These are phyloP conservation scores for Leptothorax acervorum DNA, from an alignment of 2,888 invertebrate genomes.

Conservation along the genomic window DNA sequence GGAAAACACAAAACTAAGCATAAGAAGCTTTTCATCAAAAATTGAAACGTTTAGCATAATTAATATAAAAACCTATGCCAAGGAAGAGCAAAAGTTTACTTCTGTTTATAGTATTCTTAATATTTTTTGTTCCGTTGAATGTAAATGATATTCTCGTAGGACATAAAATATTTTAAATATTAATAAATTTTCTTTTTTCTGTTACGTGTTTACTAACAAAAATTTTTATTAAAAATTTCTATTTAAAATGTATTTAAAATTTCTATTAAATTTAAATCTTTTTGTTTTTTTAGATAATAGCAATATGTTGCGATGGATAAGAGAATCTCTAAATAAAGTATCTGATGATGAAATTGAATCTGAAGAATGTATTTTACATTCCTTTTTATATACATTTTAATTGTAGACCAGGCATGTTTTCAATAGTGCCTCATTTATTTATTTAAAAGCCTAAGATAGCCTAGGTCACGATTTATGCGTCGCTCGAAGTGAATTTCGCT, in stretches of 20 bases:
- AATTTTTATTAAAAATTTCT: background rate
- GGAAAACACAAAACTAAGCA: background rate
- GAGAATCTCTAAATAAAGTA: background rate
- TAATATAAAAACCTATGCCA: background rate
- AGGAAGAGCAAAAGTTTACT: background rate
- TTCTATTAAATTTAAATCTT: background rate
- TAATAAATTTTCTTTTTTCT: background rate
- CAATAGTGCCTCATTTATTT: conserved; percentile 52
- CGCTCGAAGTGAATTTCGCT: conserved; percentile 65
- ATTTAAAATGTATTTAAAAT: background rate
- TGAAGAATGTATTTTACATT: conserved; percentile 41
- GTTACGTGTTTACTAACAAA: background rate
- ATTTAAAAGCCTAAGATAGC: conserved; percentile 70
- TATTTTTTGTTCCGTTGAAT: background rate
- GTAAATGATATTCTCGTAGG: background rate
- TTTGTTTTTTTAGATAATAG: background rate
- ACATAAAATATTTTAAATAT: conserved; percentile 8
- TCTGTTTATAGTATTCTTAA: background rate
- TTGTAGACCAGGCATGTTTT: conserved; percentile 15
- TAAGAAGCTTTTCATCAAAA: background rate
- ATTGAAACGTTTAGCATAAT: background rate
- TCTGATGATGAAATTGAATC: no score
- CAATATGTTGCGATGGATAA: background rate
- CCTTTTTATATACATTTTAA: conserved; percentile 42
- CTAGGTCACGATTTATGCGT: conserved; percentile 68